Evolutionary conservation across 2,888 invertebrate genomes (phyloP).

Genomic region (Stenodera caucasica): DNA sequence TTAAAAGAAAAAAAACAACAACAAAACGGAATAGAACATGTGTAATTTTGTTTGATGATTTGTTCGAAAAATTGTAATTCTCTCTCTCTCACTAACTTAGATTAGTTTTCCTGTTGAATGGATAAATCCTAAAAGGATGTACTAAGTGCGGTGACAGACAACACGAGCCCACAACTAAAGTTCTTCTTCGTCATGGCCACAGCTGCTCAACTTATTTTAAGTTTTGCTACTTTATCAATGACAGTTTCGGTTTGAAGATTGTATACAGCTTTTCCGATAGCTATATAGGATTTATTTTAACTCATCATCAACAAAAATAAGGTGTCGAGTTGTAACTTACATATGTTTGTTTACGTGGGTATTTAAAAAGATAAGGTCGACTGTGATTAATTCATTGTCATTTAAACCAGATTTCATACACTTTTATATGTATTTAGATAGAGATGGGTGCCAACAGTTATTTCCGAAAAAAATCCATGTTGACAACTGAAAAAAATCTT

Average conservation of each 20-base stretch:
- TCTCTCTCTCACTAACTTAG: too few relatives aligned
- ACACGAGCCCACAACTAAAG: slow-evolving; percentile 38
- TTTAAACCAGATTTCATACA: slow-evolving; percentile 38
- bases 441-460: slow-evolving; percentile 33
- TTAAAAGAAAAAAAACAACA: not conserved
- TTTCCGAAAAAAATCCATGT: slow-evolving; percentile 16
- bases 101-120: not conserved
- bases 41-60: not conserved
- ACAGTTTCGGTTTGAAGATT: slow-evolving; percentile 45
- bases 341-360: slow-evolving; percentile 52
- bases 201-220: slow-evolving; percentile 52
- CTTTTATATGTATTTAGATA: slow-evolving; percentile 26
- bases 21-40: too few relatives aligned
- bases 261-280: slow-evolving; percentile 44
- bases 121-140: slow-evolving; percentile 2
- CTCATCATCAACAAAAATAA: slow-evolving; percentile 48
- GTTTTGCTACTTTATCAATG: slow-evolving; percentile 52
- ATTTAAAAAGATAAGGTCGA: slow-evolving; percentile 50
- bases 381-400: slow-evolving; percentile 50
- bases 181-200: slow-evolving; percentile 31
- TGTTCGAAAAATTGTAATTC: not conserved
- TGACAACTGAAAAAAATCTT: slow-evolving; percentile 7
- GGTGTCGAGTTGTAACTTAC: slow-evolving; percentile 54
- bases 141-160: slow-evolving; percentile 43
- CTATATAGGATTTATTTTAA: slow-evolving; percentile 47